Evolutionary conservation across 2,888 invertebrate genomes (phyloP), one percentile per base, ranked within the genome.

Genomic region (Drosophila birchii): DNA sequence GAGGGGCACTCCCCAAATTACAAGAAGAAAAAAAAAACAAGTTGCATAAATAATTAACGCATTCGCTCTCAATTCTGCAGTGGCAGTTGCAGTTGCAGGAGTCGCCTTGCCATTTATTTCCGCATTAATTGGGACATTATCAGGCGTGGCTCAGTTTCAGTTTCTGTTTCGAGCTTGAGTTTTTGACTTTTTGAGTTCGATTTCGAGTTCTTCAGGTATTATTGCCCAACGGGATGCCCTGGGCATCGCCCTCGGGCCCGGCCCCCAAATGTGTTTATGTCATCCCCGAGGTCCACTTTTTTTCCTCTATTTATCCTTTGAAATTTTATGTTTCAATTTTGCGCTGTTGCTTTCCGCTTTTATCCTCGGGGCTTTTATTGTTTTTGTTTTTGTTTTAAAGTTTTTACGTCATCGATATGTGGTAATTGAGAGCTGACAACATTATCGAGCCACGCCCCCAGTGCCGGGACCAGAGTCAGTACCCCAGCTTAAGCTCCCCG

Each of bases 351-450:
- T 61, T 60, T 60, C 18, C 59, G 45, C 62, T 64, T 18, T 34
- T 29, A 36, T 11, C 6, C 1, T 20, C 2, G 14, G 14, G 14
- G 5, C 16, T 36, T 51, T 36, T 14, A 51, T 2, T 20, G 14
- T 20, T 20, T 34, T 20, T 7, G 4, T 18, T 34, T 20, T 9
- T n/a, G 9, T 34, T 34, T 38, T 44, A 20, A 0, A 20, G 11
- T 43, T n/a, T 53, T 34, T 3, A 12, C 18, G 47, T 29, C 41
- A 64, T 51, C 45, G 12, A 66, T 67, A 11, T 11, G 32, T 49
- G 72, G 57, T 72, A 73, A 73, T 72, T 73, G 58, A 58, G 73
- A 72, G 54, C 73, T 73, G 72, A 73, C 72, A 73, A 64, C 64
- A 73, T 73, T 73, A 73, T 72, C 72, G 73, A 54, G 18, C 43